Conservation (phyloP, 2,113 vertebrate species). For the Struthio camelus region DNA sequence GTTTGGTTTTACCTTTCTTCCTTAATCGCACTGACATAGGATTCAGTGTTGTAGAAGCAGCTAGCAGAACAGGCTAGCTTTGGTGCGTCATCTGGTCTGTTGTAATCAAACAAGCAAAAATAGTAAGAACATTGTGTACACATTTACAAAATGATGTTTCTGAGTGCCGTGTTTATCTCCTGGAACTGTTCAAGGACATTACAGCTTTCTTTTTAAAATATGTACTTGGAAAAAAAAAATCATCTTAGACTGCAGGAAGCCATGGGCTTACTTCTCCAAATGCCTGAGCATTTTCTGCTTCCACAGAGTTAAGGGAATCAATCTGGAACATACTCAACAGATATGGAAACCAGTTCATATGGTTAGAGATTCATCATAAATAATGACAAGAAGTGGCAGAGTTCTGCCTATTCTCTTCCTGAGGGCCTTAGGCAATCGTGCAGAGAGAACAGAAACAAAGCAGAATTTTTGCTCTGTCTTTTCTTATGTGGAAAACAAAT, state of each 20-base stretch:
- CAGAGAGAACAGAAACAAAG: not conserved
- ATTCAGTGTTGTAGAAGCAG: not conserved
- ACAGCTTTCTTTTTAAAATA: not conserved
- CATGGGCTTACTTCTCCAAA: not conserved
- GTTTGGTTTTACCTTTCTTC: not conserved
- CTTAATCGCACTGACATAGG: not conserved
- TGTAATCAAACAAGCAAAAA: not conserved
- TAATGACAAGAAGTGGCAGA: not conserved
- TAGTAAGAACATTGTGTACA: not conserved
- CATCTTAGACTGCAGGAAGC: not conserved
- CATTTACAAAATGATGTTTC: not conserved
- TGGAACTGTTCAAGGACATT: not conserved
- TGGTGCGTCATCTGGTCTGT: not conserved
- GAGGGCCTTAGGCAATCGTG: not conserved
- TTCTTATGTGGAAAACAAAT: not conserved
- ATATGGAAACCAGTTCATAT: not conserved
- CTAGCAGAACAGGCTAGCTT: not conserved
- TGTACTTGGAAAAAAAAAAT: not conserved
- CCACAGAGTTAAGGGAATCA: not conserved
- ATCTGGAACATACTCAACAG: not conserved
- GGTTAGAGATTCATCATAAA: not conserved
- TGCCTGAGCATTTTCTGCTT: not conserved
- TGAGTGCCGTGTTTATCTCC: not conserved
- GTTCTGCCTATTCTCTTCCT: not conserved
- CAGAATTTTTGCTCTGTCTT: not conserved